Base-by-base conservation (phyloP, 2,797 vertebrate species). In the Atherinosoma microstoma region DNA sequence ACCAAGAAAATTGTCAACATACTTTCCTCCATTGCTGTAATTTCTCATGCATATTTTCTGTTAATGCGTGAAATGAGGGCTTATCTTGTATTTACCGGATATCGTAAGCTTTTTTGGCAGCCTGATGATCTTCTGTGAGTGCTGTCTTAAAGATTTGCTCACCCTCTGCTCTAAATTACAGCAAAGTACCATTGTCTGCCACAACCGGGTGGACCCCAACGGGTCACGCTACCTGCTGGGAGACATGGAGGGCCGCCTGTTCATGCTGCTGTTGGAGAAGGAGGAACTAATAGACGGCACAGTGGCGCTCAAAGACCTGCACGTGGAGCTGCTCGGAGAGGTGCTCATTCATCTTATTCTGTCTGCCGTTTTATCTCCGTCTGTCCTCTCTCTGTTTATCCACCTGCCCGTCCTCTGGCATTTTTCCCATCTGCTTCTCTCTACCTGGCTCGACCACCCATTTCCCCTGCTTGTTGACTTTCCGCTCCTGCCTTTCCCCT, bases 141-240 rank as follows among this genome's bases (percentile, higher is more conserved):
- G 0, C 49, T 4, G 18, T 35, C 58, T 49, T 34, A 66, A 57
- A 45, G 34, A 57, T 76, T 63, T 60, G 0, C 73, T 32, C 73
- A 2, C 58, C n/a, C 59, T 63, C 16, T 35, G 0, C 34, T 67
- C 67, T 73, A 10, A 3, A 68, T 3, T 76, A 22, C 93, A 99
- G 98, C 98, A 99, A 99, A 99, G 98, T 79, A 98, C 98, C 0
- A 99, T 99, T 0, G 98, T 99, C 67, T 99, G 98, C 87, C 98
- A 99, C 87, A 99, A 99, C 89, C 97, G 98, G 0, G 98, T 99
- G 82, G 98, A 99, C 86, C 97, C 97, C 57, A 99, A 99, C 0
- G 98, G 98, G 16, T 99, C 98, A 0, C 96, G 98, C 2, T 99
- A 99, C 79, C 89, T 99, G 79, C 92, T 99, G 82, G 98, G 98